Evolutionary conservation across 2,888 invertebrate species (phyloP).

Genomic region (Caenorhabditis sinica): DNA sequence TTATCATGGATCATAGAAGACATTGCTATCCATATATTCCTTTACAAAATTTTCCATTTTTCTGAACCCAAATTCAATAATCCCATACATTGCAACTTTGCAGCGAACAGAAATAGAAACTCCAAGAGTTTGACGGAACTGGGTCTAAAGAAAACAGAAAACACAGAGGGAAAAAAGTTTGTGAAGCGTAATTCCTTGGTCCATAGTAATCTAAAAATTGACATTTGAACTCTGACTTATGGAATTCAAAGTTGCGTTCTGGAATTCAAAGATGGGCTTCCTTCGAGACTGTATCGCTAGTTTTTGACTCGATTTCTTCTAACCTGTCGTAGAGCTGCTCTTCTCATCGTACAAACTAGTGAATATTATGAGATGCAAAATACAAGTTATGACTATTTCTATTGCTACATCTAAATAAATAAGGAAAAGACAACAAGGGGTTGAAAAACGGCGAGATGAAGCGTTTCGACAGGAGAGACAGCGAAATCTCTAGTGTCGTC

Average conservation of each 20-base stretch:
- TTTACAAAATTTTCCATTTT: neutral
- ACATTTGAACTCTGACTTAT: conserved; percentile 28
- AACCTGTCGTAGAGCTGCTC: conserved; percentile 25
- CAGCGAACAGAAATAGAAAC: conserved; percentile 35
- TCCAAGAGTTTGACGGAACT: neutral
- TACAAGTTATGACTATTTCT: conserved; percentile 53
- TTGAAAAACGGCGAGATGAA: conserved; percentile 26
- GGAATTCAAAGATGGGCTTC: neutral
- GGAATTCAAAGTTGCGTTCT: no score
- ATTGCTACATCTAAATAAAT: conserved; percentile 49
- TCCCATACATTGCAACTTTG: conserved; percentile 34
- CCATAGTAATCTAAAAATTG: neutral
- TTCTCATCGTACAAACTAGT: conserved; percentile 11
- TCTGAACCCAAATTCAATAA: conserved; percentile 22
- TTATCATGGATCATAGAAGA: conserved; percentile 19
- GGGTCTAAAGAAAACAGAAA: neutral
- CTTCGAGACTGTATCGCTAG: neutral
- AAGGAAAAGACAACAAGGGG: conserved; percentile 39
- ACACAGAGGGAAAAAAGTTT: conserved; percentile 16
- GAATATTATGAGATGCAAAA: conserved; percentile 37
- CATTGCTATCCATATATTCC: conserved; percentile 8
- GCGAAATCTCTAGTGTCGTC: conserved; percentile 18
- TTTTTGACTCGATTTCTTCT: conserved; percentile 4
- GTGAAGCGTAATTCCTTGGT: conserved; percentile 35
- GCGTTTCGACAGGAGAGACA: conserved; percentile 41